phyloP scores from a whole-genome alignment of 2,888 invertebrate genomes.

The Archips xylosteana region DNA sequence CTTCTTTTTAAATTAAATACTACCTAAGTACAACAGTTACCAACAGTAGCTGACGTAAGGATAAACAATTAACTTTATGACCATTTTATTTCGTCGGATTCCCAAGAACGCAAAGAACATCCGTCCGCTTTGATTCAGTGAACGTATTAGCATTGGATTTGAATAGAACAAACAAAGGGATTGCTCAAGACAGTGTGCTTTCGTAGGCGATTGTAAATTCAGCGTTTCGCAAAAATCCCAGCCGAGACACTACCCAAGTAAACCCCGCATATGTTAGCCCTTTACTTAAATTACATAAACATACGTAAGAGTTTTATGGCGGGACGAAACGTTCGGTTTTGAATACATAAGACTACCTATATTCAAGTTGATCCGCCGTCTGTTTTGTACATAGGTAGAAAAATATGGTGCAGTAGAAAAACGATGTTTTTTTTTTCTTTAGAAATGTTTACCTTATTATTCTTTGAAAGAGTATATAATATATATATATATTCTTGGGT shows the following conservation, averaged over 20 bases:
- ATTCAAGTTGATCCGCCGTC: constrained; percentile 9
- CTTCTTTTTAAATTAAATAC: too few species aligned
- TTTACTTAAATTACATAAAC: constrained; percentile 36
- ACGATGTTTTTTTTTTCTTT: background rate
- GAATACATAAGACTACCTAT: constrained; percentile 37
- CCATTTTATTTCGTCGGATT: constrained; percentile 71
- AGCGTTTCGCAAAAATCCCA: constrained; percentile 79
- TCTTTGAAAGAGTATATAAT: too few species aligned
- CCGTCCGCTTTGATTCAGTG: constrained; percentile 80
- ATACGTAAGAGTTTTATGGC: constrained; percentile 38
- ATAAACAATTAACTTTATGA: constrained; percentile 44
- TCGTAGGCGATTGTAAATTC: constrained; percentile 84
- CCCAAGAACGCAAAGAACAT: constrained; percentile 75
- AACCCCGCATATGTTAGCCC: constrained; percentile 41
- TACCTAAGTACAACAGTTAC: too few species aligned
- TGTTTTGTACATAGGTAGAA: background rate
- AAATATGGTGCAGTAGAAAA: background rate
- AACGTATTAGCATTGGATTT: constrained; percentile 84
- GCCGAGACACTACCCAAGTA: constrained; percentile 52
- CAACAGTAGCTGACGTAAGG: too few species aligned
- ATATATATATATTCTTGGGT: too few species aligned
- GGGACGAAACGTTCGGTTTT: constrained; percentile 26
- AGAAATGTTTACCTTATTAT: background rate
- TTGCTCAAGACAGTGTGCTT: constrained; percentile 82
- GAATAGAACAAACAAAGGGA: constrained; percentile 85